A percentile compares a stretch with the other conserved stretches of the same genome.
phyloP scores from a whole-genome alignment of 2,888 invertebrate species.

The Leptopilina drosophilae region DNA sequence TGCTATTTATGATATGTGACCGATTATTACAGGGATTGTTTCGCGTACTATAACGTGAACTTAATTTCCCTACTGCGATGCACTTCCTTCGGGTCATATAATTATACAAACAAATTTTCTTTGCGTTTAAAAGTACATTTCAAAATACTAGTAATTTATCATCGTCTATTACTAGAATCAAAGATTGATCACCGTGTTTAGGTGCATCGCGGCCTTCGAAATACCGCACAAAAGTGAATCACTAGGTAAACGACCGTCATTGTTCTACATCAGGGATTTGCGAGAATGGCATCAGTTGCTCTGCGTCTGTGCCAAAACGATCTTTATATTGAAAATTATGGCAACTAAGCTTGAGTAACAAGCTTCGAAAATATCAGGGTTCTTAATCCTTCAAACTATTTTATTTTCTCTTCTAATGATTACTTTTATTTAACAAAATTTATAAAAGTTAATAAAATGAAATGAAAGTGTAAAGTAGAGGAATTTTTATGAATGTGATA shows the following conservation, averaged over 20 bases:
- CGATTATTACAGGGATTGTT: conserved; percentile 17
- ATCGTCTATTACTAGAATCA: conserved; percentile 34
- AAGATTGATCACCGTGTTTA: conserved; percentile 41
- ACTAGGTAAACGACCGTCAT: conserved; percentile 64
- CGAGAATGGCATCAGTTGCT: conserved; percentile 47
- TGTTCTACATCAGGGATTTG: conserved; percentile 55
- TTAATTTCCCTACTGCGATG: conserved; percentile 8
- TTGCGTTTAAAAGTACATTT: conserved; percentile 27
- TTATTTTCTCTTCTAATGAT: neutral
- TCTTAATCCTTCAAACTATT: conserved; percentile 55
- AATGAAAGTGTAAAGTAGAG: no score
- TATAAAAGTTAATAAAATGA: no score
- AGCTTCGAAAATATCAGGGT: conserved; percentile 64
- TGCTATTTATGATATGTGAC: neutral
- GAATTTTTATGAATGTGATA: no score
- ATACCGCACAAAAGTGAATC: conserved; percentile 39
- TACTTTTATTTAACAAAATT: neutral
- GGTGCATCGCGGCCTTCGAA: conserved; percentile 36
- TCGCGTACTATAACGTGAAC: conserved; percentile 19
- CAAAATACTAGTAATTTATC: conserved; percentile 27
- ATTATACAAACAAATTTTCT: conserved; percentile 35
- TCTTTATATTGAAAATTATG: conserved; percentile 71
- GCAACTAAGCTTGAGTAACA: conserved; percentile 61
- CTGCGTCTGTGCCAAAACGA: conserved; percentile 64
- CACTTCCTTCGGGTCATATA: conserved; percentile 34